Base-by-base conservation (phyloP, 1,140 invertebrate genomes). In the Penaeus indicus region DNA sequence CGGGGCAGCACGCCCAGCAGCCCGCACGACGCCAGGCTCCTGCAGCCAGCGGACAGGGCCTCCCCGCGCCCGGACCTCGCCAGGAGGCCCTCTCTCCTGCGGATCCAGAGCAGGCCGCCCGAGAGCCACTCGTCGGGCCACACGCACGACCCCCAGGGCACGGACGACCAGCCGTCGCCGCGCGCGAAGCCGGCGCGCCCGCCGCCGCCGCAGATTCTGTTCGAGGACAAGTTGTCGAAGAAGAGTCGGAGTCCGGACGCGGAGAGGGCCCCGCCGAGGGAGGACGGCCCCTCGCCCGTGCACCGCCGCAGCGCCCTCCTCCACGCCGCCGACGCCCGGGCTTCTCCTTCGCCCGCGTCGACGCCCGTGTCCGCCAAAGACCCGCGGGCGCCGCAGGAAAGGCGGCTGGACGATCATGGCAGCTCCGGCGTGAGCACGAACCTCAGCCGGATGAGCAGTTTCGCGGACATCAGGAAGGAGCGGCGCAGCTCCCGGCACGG, bases 181-280 rank as follows among this genome's bases (percentile, higher is more conserved):
- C 42, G 27, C 1, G 13, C 27, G 72, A 38, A 38, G 18, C 27
- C 27, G 18, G 27, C 72, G 5, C 72, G 72, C 13, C 72, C 72
- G 19, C 27, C 75, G 25, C 60, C 84, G 32, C 84, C 60, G 13
- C 84, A 86, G 22, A 25, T 78, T 38, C 75, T 64, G 11, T 64
- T 64, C 27, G 60, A 64, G 13, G 61, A 79, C 32, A 86, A 77
- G 11, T 13, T 86, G 3, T 60, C 32, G 7, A 75, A 75, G 4
- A 75, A 21, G 13, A 75, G 25, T n/a, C 27, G 42, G 13, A 75
- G 72, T 38, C 72, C 27, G 27, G n/a, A 42, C 27, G 27, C 2
- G 62, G 21, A 60, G 32, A 67, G 27, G 42, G 27, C 1, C 13
- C 1, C 27, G 21, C 18, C 32, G 27, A 13, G 32, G 8, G 21